These are phyloP conservation scores for Phylloscopus whistleri DNA, from an alignment of 2,113 vertebrate genomes.

Conservation along the genomic window DNA sequence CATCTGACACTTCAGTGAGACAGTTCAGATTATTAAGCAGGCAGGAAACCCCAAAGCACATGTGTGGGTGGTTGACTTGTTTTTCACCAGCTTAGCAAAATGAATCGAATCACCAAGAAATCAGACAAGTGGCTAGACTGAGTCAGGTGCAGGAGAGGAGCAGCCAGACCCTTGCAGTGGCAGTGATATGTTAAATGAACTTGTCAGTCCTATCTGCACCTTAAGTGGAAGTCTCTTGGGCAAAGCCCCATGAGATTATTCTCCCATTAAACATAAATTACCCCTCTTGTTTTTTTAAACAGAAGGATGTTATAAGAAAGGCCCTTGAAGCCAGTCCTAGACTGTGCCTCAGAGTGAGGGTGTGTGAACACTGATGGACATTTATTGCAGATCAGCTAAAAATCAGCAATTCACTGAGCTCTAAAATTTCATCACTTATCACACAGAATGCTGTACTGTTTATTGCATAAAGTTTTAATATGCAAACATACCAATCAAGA, in stretches of 20 bases:
- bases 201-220: not conserved
- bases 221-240: not conserved
- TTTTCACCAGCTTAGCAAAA: slow-evolving; percentile 36
- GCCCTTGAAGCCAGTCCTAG: not conserved
- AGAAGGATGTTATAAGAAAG: not conserved
- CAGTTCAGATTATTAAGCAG: not conserved
- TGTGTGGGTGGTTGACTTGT: not conserved
- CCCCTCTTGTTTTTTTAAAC: not conserved
- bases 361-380: not conserved
- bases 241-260: not conserved
- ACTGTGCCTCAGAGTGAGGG: not conserved
- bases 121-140: not conserved
- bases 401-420: not conserved
- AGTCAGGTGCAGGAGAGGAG: not conserved
- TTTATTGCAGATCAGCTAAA: not conserved
- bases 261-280: not conserved
- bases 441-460: not conserved
- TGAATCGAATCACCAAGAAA: slow-evolving; percentile 13
- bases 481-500: not conserved
- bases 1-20: not conserved
- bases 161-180: not conserved
- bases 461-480: not conserved
- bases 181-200: not conserved
- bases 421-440: not conserved
- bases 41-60: not conserved